phyloP scores from a whole-genome alignment of 2,888 invertebrate genomes.

The Acanthosoma haemorrhoidale region DNA sequence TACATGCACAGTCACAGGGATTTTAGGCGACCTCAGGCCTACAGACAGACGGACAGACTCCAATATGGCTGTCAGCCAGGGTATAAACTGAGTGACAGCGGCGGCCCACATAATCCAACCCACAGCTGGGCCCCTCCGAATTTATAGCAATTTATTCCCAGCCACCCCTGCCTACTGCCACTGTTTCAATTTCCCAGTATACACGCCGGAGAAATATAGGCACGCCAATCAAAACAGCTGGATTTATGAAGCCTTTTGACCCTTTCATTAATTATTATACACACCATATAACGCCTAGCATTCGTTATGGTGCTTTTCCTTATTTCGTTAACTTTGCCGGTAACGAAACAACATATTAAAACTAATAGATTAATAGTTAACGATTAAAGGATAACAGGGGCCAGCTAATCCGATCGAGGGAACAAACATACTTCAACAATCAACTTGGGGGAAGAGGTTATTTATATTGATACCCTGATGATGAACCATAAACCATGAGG shows the following conservation, averaged over 20 bases:
- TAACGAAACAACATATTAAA: too few relatives aligned
- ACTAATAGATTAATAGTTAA: too few relatives aligned
- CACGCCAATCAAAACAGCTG: slow-evolving; percentile 5
- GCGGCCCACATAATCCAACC: slow-evolving; percentile 1
- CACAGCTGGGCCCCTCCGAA: slow-evolving; percentile 1
- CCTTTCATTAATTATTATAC: background rate
- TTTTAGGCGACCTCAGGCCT: background rate
- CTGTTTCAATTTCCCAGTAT: slow-evolving; percentile 14
- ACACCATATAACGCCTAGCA: background rate
- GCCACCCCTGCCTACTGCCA: background rate
- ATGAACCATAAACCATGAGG: too few relatives aligned
- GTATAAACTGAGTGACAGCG: background rate
- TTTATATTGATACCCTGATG: too few relatives aligned
- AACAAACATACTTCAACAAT: too few relatives aligned
- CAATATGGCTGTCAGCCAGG: slow-evolving; percentile 5
- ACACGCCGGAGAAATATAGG: background rate
- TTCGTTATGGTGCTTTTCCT: too few relatives aligned
- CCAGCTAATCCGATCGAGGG: too few relatives aligned
- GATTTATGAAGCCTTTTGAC: slow-evolving; percentile 5
- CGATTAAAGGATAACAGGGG: too few relatives aligned
- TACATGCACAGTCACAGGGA: too few relatives aligned
- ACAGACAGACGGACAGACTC: background rate
- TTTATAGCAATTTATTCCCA: slow-evolving; percentile 11
- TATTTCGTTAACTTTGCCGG: too few relatives aligned
- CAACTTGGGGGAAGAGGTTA: too few relatives aligned